Conservation (phyloP, 1,140 invertebrate genomes). For the Formica selysi region DNA sequence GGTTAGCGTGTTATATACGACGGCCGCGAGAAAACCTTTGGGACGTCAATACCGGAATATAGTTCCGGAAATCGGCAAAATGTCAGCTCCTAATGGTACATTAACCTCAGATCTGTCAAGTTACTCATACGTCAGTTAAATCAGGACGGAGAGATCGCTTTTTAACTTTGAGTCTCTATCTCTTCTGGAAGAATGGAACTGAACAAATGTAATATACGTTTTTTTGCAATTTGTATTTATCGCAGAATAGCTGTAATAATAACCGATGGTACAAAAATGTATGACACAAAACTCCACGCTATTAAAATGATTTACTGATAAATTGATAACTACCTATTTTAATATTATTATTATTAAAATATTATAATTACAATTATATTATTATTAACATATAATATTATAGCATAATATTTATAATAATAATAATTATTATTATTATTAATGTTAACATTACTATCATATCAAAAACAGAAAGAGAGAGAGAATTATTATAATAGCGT, state of each 20-base stretch:
- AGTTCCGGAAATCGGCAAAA: constrained; percentile 42
- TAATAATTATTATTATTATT: too few relatives aligned
- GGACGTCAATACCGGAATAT: constrained; percentile 40
- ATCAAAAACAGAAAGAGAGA: too few relatives aligned
- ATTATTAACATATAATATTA: too few relatives aligned
- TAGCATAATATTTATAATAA: too few relatives aligned
- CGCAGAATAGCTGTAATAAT: too few relatives aligned
- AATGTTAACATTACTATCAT: too few relatives aligned
- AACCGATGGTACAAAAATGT: too few relatives aligned
- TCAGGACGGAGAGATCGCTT: background rate
- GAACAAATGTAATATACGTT: background rate
- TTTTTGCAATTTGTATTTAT: background rate
- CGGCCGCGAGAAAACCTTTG: constrained; percentile 46
- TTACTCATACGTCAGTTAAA: background rate
- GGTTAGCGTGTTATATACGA: constrained; percentile 13
- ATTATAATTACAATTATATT: too few relatives aligned
- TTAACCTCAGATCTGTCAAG: constrained; percentile 53
- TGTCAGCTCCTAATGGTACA: constrained; percentile 52
- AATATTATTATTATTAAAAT: too few relatives aligned
- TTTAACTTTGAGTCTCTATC: background rate
- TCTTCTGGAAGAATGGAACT: constrained; percentile 18
- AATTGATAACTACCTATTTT: too few relatives aligned
- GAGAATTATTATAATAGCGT: background rate
- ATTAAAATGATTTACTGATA: background rate
- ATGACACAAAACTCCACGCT: background rate